Evolutionary conservation across 2,113 vertebrate genomes (phyloP), one percentile per base, ranked within the genome.

Genomic region (Vimba vimba): DNA sequence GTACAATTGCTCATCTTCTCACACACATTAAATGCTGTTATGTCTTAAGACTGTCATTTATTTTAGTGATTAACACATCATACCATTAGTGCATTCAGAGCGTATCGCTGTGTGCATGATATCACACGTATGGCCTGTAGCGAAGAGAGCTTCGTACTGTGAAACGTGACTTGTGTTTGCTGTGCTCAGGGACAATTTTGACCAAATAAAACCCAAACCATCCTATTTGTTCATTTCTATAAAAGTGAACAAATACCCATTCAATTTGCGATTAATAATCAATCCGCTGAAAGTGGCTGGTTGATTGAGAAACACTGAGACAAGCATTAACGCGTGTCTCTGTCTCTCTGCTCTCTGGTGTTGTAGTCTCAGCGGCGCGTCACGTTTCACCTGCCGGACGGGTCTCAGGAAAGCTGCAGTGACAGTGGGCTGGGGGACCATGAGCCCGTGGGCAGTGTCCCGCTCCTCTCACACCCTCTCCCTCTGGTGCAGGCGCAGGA

Each of bases 341-440:
- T 91, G 92, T 92, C 97, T 95, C 97, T 95, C 95, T 97, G 95
- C 94, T 97, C 94, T 97, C 90, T 94, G 97, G 95, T 96, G 97
- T 96, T 96, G 95, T 97, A 99, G 97, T 99, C 98, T 91, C 98
- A 99, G 95, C 97, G 98, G 79, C 98, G 98, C 84, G 98, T 99
- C 96, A 99, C 98, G 86, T 99, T 99, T 96, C 98, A 99, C 96
- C 97, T 99, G 93, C 98, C 98, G 0, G 98, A 99, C 77, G 98
- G 98, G 94, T 99, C 98, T 92, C 98, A 99, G 95, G 98, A 99
- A 96, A 99, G 98, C 97, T 99, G 98, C 97, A 99, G 98, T 97
- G 98, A 99, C 96, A 99, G 97, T 95, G 98, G 98, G 94, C 94
- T 99, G 92, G 98, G 98, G 88, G 98, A 99, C 94, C 98, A 98